Evolutionary conservation across 2,797 vertebrate species (phyloP).

Genomic region (Champsocephalus esox): DNA sequence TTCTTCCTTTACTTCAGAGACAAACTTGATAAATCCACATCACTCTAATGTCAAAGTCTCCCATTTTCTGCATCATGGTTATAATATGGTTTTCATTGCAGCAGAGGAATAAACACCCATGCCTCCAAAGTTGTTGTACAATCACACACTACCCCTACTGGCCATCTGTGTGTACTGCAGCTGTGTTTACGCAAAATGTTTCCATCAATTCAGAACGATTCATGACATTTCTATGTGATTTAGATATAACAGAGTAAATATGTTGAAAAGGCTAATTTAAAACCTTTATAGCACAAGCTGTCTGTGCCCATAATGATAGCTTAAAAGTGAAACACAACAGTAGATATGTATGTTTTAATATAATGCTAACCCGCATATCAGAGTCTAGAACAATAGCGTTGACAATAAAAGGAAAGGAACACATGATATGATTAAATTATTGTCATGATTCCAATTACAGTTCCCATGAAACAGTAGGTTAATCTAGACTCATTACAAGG

Average conservation of each 20-base stretch:
- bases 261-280: background rate
- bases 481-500: background rate
- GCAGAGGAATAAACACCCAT: slow-evolving; percentile 24
- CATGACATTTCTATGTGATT: slow-evolving; percentile 9
- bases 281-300: background rate
- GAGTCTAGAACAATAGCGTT: background rate
- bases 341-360: background rate
- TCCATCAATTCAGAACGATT: background rate
- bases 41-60: background rate
- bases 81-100: slow-evolving; percentile 22
- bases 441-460: slow-evolving; percentile 32
- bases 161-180: slow-evolving; percentile 36
- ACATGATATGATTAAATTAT: background rate
- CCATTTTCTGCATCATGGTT: background rate
- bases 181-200: slow-evolving; percentile 21
- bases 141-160: slow-evolving; percentile 71
- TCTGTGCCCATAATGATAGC: background rate
- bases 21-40: background rate
- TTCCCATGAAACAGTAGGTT: slow-evolving; percentile 22
- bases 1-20: background rate
- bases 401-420: background rate
- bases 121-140: slow-evolving; percentile 54
- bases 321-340: background rate
- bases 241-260: background rate
- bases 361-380: slow-evolving; percentile 8